Evolutionary conservation across 2,113 vertebrate genomes (phyloP), one percentile per base, ranked within the genome.

Genomic region (Fregetta grallaria): DNA sequence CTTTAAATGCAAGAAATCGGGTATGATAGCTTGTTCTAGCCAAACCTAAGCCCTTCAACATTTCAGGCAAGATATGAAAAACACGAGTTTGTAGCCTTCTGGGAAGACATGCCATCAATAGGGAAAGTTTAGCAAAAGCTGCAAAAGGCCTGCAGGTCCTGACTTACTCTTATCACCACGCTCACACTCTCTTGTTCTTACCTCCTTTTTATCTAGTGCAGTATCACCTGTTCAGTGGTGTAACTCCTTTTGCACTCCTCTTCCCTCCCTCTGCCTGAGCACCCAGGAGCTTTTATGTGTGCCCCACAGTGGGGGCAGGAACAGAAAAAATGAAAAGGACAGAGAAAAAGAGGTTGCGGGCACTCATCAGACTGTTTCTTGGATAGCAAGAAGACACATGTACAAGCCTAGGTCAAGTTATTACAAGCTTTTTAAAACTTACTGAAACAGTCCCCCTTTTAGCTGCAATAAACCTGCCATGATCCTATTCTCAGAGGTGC

Each of bases 81-180:
- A 56, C 15, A 36, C 0, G 5, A 10, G 15, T 65, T 52, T 44
- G 32, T 4, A 76, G 45, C 36, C 25, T 50, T 78, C 52, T 44
- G 83, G 68, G 40, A 58, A 2, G 0, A 42, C 20, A 27, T 0
- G 2, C 6, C 18, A 56, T 53, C 45, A 58, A 66, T 1, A 44
- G 17, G 17, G 18, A 74, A 42, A 55, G 34, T 52, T 12, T 53
- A 18, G 61, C 25, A 75, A 87, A 76, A 84, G 45, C 32, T 81
- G n/a, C 8, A 36, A 32, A 65, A 80, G 50, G 8, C 59, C 59
- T 36, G 11, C 22, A 55, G 15, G 38, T 36, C 42, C 56, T 44
- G 11, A 70, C 49, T 83, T 56, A 61, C n/a, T 59, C 45, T 63
- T 44, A 84, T 3, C 42, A 59, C 22, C 47, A n/a, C 0, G 1